Percentiles rank a stretch among this genome's conserved stretches.
Evolutionary conservation across 1,140 invertebrate genomes (phyloP).

Genomic region (Brachionus calyciflorus): DNA sequence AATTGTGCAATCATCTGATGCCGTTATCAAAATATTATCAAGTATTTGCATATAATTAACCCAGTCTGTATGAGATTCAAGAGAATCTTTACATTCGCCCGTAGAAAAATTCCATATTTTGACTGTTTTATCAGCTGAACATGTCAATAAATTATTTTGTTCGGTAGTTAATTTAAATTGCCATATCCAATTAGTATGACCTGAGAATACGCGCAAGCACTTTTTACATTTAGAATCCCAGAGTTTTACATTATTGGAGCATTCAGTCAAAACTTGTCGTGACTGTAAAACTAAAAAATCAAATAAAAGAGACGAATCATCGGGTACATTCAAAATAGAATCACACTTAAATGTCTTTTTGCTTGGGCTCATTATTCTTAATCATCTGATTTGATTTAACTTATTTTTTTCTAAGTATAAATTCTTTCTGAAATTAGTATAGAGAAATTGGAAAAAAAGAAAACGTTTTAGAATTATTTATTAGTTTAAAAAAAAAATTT

Average conservation of each 20-base stretch:
- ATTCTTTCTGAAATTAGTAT: too few species aligned
- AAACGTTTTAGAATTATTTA: too few species aligned
- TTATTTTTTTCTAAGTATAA: too few species aligned
- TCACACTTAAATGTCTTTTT: neutral
- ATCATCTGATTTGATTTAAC: too few species aligned
- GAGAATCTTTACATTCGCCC: neutral
- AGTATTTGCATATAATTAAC: neutral
- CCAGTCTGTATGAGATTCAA: conserved; percentile 4
- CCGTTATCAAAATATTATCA: neutral
- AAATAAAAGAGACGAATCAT: neutral
- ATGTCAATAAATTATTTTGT: neutral
- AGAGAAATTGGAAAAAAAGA: too few species aligned
- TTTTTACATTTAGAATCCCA: neutral
- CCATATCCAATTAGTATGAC: neutral
- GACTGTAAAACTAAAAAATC: conserved; percentile 1
- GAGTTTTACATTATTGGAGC: neutral
- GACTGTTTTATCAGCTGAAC: conserved; percentile 2
- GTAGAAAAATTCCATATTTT: conserved; percentile 28
- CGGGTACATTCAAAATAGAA: neutral
- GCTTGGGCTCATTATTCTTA: too few species aligned
- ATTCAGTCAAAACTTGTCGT: neutral
- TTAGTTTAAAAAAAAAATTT: too few species aligned
- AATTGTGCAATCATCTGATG: neutral
- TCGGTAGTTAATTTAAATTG: neutral
- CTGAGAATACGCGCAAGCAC: neutral